A percentile compares a stretch with the other conserved stretches of the same genome.
Conservation (phyloP, 1,140 invertebrate genomes). For the Sycophaga agraensis region DNA sequence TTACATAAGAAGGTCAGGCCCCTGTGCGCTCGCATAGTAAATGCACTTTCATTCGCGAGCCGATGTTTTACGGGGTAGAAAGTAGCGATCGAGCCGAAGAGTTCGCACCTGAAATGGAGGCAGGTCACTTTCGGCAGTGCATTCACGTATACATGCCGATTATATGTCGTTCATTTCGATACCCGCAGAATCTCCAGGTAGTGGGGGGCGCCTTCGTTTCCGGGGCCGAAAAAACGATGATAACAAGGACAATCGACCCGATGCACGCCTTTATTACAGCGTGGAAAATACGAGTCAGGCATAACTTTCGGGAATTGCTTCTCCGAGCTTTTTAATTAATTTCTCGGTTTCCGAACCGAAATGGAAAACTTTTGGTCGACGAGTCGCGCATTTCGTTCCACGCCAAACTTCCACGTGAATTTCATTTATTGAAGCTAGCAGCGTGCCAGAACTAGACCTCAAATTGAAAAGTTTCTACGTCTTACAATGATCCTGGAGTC, state of each 20-base stretch:
- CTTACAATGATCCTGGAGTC: not conserved
- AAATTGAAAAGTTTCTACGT: conserved; percentile 6
- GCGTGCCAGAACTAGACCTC: not conserved
- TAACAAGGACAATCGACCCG: too few species aligned
- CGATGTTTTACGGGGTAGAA: conserved; percentile 15
- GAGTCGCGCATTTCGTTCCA: not conserved
- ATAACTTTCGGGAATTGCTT: not conserved
- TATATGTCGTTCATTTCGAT: conserved; percentile 1
- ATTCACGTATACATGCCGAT: not conserved
- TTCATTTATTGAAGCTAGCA: conserved; percentile 1
- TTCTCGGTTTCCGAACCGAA: not conserved
- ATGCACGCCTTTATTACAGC: too few species aligned
- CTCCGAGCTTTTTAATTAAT: not conserved
- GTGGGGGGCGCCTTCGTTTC: too few species aligned
- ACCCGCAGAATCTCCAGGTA: too few species aligned
- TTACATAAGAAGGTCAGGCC: conserved; percentile 16
- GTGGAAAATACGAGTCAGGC: too few species aligned
- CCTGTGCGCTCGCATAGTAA: not conserved
- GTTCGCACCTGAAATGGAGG: conserved; percentile 23
- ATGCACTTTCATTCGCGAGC: conserved; percentile 15
- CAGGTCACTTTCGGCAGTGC: not conserved
- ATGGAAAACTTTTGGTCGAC: conserved; percentile 8
- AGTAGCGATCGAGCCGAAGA: not conserved
- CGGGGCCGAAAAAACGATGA: too few species aligned
- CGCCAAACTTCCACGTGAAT: not conserved